Conservation (phyloP, 2,888 invertebrate species). For the Lumbricus terrestris region DNA sequence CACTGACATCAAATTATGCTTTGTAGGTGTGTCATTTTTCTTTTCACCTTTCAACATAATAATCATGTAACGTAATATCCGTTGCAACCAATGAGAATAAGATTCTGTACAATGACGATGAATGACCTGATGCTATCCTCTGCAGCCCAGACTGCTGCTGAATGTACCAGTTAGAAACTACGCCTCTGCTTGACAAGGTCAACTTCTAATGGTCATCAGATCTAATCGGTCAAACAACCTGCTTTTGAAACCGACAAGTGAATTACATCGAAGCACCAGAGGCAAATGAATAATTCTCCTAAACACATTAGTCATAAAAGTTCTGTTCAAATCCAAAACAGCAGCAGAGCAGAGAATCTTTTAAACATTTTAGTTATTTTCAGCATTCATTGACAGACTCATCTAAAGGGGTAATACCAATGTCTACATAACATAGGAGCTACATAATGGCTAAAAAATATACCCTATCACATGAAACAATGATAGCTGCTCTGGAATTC, state of each 20-base stretch:
- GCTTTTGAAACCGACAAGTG: neutral
- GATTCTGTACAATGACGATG: neutral
- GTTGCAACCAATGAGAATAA: neutral
- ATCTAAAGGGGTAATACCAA: neutral
- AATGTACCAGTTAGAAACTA: neutral
- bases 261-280: neutral
- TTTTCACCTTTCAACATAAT: neutral
- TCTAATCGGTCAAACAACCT: neutral
- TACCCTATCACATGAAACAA: too few species aligned
- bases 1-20: neutral
- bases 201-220: neutral
- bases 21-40: neutral
- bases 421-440: neutral
- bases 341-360: neutral
- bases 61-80: neutral
- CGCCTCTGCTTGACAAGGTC: neutral
- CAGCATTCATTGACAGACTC: neutral
- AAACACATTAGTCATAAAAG: neutral
- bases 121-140: neutral
- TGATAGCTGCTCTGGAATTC: too few species aligned
- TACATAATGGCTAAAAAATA: too few species aligned
- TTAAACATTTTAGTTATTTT: neutral
- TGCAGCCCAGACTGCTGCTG: neutral
- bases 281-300: neutral
- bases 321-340: neutral